phyloP scores from a whole-genome alignment of 2,888 invertebrate species.

The Molorchus minor region DNA sequence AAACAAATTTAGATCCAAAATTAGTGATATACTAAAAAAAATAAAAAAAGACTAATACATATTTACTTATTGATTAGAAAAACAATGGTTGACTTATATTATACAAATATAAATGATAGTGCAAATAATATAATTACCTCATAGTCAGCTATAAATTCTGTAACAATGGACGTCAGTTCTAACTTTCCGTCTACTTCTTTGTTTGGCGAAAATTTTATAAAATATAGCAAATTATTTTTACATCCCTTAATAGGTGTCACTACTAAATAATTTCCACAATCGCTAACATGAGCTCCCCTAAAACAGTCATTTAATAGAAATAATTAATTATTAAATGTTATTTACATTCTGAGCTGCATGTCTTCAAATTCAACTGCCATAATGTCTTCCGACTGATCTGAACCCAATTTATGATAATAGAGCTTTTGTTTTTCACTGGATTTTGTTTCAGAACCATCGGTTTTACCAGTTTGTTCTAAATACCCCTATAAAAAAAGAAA shows the following conservation, averaged over 20 bases:
- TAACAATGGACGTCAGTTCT: conserved; percentile 81
- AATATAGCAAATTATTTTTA: conserved; percentile 90
- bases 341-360: conserved; percentile 91
- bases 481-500: conserved; percentile 70
- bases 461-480: conserved; percentile 78
- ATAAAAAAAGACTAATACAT: conserved; percentile 1
- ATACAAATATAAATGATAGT: neutral
- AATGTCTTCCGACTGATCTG: conserved; percentile 85
- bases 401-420: conserved; percentile 90
- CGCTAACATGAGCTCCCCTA: conserved; percentile 85
- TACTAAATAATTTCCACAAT: conserved; percentile 91
- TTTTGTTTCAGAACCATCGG: conserved; percentile 92
- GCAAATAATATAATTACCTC: conserved; percentile 69
- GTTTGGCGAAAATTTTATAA: conserved; percentile 76
- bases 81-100: neutral
- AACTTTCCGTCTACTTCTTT: conserved; percentile 72
- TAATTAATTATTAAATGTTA: conserved; percentile 2
- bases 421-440: conserved; percentile 91
- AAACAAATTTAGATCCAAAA: conserved; percentile 80
- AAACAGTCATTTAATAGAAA: conserved; percentile 36
- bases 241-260: conserved; percentile 87
- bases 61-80: too few relatives aligned
- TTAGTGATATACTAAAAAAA: conserved; percentile 86
- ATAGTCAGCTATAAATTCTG: conserved; percentile 92
- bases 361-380: conserved; percentile 90